These are phyloP conservation scores for Agrilus biguttatus DNA, from an alignment of 2,888 invertebrate species.

Conservation along the genomic window DNA sequence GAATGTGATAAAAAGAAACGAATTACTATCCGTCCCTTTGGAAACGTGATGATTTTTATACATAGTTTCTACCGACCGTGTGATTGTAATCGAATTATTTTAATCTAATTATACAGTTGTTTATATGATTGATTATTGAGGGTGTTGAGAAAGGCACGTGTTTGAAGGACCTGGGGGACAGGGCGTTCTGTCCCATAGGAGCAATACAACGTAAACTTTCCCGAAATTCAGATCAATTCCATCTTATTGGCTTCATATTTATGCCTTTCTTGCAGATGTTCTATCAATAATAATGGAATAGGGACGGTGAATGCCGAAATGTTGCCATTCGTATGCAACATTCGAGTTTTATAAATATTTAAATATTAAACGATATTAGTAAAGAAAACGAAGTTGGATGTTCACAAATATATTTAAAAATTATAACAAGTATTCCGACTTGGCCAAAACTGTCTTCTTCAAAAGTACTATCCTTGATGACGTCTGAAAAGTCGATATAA, in stretches of 20 bases:
- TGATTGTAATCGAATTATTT: conserved; percentile 13
- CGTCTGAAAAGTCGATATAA: no score
- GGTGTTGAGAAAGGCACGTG: conserved; percentile 24
- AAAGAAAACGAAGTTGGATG: no score
- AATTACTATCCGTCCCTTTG: neutral
- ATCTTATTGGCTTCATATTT: conserved; percentile 8
- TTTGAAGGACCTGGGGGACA: conserved; percentile 8
- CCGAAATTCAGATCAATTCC: conserved; percentile 9
- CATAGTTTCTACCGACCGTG: conserved; percentile 8
- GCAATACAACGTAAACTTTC: conserved; percentile 8
- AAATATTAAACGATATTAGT: no score
- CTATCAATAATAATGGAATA: no score
- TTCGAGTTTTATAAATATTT: no score
- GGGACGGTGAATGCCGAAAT: no score
- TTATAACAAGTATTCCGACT: no score
- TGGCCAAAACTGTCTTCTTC: no score
- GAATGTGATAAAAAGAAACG: neutral
- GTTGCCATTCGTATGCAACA: no score
- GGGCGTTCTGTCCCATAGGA: conserved; percentile 10
- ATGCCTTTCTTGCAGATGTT: no score
- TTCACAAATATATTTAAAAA: no score
- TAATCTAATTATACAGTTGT: conserved; percentile 22
- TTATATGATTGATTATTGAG: conserved; percentile 28
- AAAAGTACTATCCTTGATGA: no score
- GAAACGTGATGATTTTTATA: neutral